Conservation (phyloP, 2,888 invertebrate genomes). For the Mythimna albipuncta region DNA sequence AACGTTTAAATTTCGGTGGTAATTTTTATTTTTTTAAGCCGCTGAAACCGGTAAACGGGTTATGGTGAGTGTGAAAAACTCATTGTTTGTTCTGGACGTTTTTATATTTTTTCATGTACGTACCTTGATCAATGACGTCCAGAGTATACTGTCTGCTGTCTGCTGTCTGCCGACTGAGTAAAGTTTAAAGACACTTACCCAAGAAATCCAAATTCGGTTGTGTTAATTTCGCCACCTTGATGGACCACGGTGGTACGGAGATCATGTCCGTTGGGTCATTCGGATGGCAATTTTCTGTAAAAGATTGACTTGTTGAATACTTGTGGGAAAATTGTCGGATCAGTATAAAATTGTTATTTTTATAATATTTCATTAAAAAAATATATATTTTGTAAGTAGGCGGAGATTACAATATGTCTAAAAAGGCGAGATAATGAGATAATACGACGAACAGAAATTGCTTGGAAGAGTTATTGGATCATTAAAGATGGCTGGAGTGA, state of each 20-base stretch:
- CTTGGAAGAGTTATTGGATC: too few species aligned
- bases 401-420: too few species aligned
- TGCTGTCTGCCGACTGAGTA: neutral
- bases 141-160: neutral
- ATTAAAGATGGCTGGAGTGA: too few species aligned
- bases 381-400: too few species aligned
- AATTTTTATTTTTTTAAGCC: neutral
- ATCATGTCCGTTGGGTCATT: slow-evolving; percentile 94
- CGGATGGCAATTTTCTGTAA: slow-evolving; percentile 93
- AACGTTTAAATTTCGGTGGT: neutral
- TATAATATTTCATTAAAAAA: too few species aligned
- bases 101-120: neutral
- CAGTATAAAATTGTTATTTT: neutral
- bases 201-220: slow-evolving; percentile 98
- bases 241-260: slow-evolving; percentile 96
- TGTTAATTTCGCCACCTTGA: slow-evolving; percentile 96
- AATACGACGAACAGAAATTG: too few species aligned
- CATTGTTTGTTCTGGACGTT: neutral
- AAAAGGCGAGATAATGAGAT: too few species aligned
- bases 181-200: slow-evolving; percentile 89
- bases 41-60: neutral
- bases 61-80: neutral
- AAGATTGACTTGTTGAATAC: slow-evolving; percentile 41
- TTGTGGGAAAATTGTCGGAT: neutral
- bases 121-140: neutral